These are phyloP conservation scores for Hoplias malabaricus DNA, from an alignment of 2,113 vertebrate genomes.

Conservation along the genomic window DNA sequence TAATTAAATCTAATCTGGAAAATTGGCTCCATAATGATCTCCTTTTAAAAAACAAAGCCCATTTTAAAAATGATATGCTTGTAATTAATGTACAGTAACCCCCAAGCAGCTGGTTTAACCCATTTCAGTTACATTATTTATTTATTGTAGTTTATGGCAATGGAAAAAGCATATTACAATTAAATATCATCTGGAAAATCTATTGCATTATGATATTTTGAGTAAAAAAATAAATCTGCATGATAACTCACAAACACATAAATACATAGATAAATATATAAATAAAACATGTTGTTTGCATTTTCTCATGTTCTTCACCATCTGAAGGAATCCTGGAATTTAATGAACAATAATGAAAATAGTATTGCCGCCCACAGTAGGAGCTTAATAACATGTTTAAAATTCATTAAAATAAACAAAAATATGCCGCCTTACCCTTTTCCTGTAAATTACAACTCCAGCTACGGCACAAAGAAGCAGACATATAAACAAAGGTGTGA, in stretches of 20 bases:
- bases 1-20: background rate
- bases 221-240: too few relatives aligned
- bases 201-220: too few relatives aligned
- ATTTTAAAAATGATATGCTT: background rate
- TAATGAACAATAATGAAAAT: background rate
- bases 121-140: background rate
- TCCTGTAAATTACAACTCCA: constrained; percentile 49
- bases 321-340: background rate
- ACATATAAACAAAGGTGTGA: constrained; percentile 6
- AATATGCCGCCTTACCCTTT: constrained; percentile 36
- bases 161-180: background rate
- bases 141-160: background rate
- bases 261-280: too few relatives aligned
- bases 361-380: background rate
- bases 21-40: constrained; percentile 18
- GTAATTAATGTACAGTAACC: background rate
- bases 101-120: background rate
- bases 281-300: background rate
- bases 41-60: background rate
- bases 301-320: background rate
- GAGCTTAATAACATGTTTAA: background rate
- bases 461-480: constrained; percentile 40
- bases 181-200: too few relatives aligned
- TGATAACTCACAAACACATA: too few relatives aligned
- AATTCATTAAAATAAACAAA: too few relatives aligned